Percentiles rank a stretch among this genome's conserved stretches.
These are phyloP conservation scores for Drosophila guanche DNA, from an alignment of 1,140 invertebrate species.

Conservation along the genomic window DNA sequence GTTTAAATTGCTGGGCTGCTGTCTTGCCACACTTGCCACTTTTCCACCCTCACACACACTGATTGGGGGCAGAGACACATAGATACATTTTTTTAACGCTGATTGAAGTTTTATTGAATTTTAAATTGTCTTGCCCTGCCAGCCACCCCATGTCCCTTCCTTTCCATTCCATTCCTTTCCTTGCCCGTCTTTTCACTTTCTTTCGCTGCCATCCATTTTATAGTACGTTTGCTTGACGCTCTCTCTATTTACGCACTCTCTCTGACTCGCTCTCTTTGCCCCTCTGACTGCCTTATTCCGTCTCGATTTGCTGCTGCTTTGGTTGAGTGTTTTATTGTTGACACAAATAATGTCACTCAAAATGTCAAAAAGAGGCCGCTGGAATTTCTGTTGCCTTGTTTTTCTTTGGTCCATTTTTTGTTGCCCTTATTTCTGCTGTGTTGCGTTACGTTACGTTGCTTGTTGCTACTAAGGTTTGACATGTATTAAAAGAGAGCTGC, in stretches of 20 bases:
- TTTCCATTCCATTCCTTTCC: conserved; percentile 38
- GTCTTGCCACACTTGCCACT: conserved; percentile 71
- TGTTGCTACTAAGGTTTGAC: conserved; percentile 61
- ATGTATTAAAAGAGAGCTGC: conserved; percentile 73
- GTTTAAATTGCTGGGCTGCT: conserved; percentile 80
- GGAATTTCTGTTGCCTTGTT: conserved; percentile 41
- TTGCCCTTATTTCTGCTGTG: background rate
- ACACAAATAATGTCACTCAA: conserved; percentile 80
- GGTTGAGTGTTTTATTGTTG: conserved; percentile 78
- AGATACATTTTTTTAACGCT: conserved; percentile 63
- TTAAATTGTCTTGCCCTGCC: conserved; percentile 64
- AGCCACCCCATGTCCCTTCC: background rate
- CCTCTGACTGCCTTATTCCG: background rate
- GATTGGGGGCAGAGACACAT: conserved; percentile 25
- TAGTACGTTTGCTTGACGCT: conserved; percentile 8
- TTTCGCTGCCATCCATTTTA: conserved; percentile 20
- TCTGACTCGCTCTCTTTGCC: conserved; percentile 12
- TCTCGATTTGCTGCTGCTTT: conserved; percentile 26
- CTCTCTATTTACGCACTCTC: conserved; percentile 23
- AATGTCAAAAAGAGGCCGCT: conserved; percentile 78
- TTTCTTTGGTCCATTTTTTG: conserved; percentile 21
- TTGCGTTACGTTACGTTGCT: background rate
- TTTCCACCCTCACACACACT: conserved; percentile 15
- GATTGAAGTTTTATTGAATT: conserved; percentile 83
- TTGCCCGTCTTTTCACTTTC: conserved; percentile 35